A percentile compares a stretch with the other conserved stretches of the same genome.
phyloP scores from a whole-genome alignment of 2,113 vertebrate species.

The Nyctereutes procyonoides region DNA sequence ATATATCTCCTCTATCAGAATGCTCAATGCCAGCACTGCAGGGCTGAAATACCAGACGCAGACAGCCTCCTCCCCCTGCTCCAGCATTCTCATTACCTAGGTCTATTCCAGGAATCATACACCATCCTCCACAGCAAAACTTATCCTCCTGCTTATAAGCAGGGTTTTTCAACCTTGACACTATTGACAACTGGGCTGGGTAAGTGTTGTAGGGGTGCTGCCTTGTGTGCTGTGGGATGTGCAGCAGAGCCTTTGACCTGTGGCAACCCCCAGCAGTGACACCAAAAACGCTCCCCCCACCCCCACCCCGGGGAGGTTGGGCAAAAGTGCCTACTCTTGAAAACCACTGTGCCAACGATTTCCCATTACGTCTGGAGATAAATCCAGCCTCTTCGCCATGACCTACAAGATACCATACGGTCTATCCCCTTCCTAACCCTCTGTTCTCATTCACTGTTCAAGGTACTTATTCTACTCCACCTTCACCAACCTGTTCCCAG shows the following conservation, averaged over 20 bases:
- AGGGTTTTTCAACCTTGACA: not conserved
- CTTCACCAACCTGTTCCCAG: not conserved
- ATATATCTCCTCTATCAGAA: not conserved
- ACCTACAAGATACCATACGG: not conserved
- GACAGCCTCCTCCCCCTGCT: accelerated
- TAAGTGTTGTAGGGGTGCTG: not conserved
- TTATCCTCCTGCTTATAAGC: not conserved
- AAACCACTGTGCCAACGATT: not conserved
- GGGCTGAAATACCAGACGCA: not conserved
- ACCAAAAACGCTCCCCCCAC: not conserved
- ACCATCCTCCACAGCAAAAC: not conserved
- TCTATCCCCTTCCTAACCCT: not conserved
- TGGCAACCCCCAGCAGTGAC: not conserved
- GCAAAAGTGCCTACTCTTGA: not conserved
- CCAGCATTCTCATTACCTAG: not conserved
- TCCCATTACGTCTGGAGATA: not conserved
- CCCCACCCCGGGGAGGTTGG: too few species aligned
- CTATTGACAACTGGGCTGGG: not conserved
- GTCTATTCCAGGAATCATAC: too few species aligned
- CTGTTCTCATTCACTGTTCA: not conserved
- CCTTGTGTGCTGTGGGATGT: not conserved
- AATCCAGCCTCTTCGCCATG: not conserved
- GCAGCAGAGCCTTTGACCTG: not conserved
- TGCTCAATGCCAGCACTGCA: not conserved
- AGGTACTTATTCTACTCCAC: not conserved